phyloP scores from a whole-genome alignment of 2,888 invertebrate genomes.

The Cosmia pyralina region DNA sequence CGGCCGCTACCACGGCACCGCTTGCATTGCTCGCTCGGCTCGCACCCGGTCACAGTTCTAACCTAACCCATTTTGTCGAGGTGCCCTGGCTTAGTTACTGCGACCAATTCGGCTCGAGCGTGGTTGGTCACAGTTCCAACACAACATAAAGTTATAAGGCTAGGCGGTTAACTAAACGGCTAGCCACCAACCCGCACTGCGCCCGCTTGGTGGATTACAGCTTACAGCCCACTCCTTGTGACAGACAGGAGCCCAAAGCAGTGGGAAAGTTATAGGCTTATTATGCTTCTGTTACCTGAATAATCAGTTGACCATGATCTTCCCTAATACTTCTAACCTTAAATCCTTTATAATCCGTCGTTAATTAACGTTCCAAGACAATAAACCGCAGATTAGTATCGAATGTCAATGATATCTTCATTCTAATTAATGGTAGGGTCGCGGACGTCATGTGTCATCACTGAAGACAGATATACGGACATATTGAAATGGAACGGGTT shows the following conservation, averaged over 20 bases:
- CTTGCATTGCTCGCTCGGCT: too few species aligned
- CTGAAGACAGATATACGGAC: conserved; percentile 83
- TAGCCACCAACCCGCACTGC: not conserved
- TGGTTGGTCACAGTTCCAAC: too few species aligned
- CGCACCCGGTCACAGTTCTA: too few species aligned
- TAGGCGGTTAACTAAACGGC: too few species aligned
- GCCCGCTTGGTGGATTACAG: not conserved
- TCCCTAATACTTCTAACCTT: not conserved
- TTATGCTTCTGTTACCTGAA: not conserved
- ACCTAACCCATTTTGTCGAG: too few species aligned
- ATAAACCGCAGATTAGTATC: conserved; percentile 46
- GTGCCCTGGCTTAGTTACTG: too few species aligned
- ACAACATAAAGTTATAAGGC: too few species aligned
- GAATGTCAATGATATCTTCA: conserved; percentile 71
- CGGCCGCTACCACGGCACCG: too few species aligned
- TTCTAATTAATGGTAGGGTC: conserved; percentile 64
- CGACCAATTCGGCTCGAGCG: too few species aligned
- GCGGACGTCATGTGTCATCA: conserved; percentile 88
- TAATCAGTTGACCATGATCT: not conserved
- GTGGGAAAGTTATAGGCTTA: not conserved
- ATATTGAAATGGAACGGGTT: conserved; percentile 81
- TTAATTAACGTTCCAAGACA: conserved; percentile 35
- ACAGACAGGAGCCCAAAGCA: not conserved
- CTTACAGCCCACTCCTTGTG: not conserved
- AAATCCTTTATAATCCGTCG: not conserved